Base-by-base conservation (phyloP, 1,140 invertebrate species). In the Ctenoplectra terminalis region DNA sequence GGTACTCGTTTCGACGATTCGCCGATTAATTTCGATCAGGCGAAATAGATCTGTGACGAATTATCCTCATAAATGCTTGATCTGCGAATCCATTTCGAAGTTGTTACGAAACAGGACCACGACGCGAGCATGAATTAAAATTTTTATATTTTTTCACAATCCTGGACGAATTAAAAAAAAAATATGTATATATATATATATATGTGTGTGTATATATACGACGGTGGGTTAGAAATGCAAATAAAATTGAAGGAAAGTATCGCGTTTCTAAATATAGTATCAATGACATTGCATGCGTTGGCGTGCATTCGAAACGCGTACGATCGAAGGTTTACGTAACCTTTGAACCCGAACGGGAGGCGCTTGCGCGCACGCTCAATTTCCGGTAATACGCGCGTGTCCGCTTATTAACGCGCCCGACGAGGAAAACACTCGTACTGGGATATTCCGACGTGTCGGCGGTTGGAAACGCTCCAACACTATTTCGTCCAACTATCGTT, bases 271-370 rank as follows among this genome's bases (percentile, higher is more conserved):
- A 58, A 58, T 54, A 17, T 40, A 58, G 34, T 8, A 80, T 31
- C 20, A 52, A 54, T 52, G 46, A 52, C 37, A 64, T 5, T 6
- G 43, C n/a, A 67, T 13, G 20, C 20, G 34, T 52, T 60, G 13
- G 34, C 71, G 60, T 17, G 48, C 63, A 11, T 17, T 40, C 23
- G 48, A 56, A 46, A 67, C 43, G 60, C 46, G 11, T 8, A 63
- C 74, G 64, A 82, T 77, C 74, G 80, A 82, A 82, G 56, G 52
- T 76, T 75, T 61, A 61, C 80, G 64, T 88, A 89, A 90, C 88
- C 87, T 86, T 87, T 87, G 87, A 89, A 90, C 87, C 82, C 46
- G 61, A 58, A 75, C 81, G 60, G 54, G 46, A 78, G 66, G 52
- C 71, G 43, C 78, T 34, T 81, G 81, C 71, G 87, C 72, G 84